phyloP scores from a whole-genome alignment of 2,888 invertebrate genomes.

The Keiferia lycopersicella region DNA sequence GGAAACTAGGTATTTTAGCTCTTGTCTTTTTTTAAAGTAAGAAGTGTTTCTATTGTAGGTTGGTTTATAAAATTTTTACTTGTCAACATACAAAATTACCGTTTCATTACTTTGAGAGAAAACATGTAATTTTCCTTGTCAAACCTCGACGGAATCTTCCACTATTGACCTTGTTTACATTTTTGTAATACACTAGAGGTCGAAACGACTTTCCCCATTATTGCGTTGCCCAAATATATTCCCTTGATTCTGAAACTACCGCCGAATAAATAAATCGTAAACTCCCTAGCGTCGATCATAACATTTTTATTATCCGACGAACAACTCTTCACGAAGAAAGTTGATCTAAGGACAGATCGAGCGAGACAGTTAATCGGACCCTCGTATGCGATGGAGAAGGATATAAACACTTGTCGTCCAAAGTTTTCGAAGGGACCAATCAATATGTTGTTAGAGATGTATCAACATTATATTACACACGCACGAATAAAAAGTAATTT shows the following conservation, averaged over 20 bases:
- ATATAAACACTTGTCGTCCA: conserved; percentile 24
- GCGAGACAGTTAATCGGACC: conserved; percentile 21
- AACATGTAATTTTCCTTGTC: neutral
- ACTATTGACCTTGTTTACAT: conserved; percentile 18
- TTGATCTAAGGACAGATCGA: conserved; percentile 41
- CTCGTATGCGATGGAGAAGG: conserved; percentile 26
- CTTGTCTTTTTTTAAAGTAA: too few relatives aligned
- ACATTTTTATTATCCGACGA: conserved; percentile 67
- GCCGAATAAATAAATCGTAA: conserved; percentile 71
- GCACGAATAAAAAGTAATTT: conserved; percentile 17
- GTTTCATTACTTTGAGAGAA: neutral
- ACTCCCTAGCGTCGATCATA: conserved; percentile 62
- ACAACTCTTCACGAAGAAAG: conserved; percentile 52
- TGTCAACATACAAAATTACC: too few relatives aligned
- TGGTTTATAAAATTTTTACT: too few relatives aligned
- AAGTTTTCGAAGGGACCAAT: conserved; percentile 36
- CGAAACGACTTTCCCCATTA: conserved; percentile 34
- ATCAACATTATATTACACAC: conserved; percentile 21
- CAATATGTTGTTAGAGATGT: conserved; percentile 42
- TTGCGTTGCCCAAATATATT: conserved; percentile 39
- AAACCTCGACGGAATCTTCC: neutral
- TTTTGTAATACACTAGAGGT: conserved; percentile 17
- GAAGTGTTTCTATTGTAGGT: too few relatives aligned
- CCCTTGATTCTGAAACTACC: conserved; percentile 51
- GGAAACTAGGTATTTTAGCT: too few relatives aligned